Base-by-base conservation (phyloP, 2,113 vertebrate genomes). In the Campylomormyrus numenius region DNA sequence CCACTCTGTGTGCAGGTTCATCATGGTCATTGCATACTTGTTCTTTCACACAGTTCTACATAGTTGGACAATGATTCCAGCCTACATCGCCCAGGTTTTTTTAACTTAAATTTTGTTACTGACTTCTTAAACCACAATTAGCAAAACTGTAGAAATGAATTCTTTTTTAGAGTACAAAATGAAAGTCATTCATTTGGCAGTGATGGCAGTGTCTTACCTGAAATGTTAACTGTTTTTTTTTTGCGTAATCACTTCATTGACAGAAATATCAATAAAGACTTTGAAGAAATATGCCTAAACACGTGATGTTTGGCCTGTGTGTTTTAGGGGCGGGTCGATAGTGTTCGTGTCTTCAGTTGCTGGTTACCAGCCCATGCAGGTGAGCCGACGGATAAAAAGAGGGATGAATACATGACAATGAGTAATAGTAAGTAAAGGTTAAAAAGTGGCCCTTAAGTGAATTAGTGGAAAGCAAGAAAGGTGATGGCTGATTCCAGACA, bases 281-380 rank as follows among this genome's bases (percentile, higher is more conserved):
- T 70, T 70, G 62, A 66, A 31, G 46, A 27, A 11, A 21, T 46
- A 83, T 45, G 83, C 39, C 21, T 85, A 48, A 85, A n/a, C 50
- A 39, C 3, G 35, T 58, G 27, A 8, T 70, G 46, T 8, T 17
- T 88, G 11, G 53, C 90, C 52, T 90, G 89, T 91, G 89, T 86
- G 52, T 93, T 85, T 77, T 89, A 98, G 97, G 85, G 96, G 97
- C 0, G 97, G 97, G 17, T 97, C 96, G 35, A 92, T 98, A 24
- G 94, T 98, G 31, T 94, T 98, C 35, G 96, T 98, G 88, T 94
- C 97, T 0, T 98, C 97, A 3, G 1, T 98, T 19, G 97, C 90
- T 52, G 97, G 94, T 39, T 98, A 96, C 91, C 84, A 86, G 31
- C 97, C 97, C 0, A 92, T 96, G 85, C 94, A 90, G 90, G 97